phyloP scores from a whole-genome alignment of 1,140 invertebrate genomes.

The Magallana angulata region DNA sequence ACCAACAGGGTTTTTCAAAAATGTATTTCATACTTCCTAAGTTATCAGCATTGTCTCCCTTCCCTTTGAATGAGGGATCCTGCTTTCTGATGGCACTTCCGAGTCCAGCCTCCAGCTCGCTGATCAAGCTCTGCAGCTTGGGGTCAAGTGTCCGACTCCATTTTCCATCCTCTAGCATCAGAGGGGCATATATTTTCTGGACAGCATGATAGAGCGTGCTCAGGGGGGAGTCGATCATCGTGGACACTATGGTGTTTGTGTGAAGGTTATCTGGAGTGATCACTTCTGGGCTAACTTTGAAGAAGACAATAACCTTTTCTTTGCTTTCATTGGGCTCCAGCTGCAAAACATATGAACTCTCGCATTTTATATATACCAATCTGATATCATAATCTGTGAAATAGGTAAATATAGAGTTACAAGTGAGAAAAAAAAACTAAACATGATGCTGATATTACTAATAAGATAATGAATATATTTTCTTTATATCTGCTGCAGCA shows the following conservation, averaged over 20 bases:
- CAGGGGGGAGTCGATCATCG: constrained; percentile 83
- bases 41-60: constrained; percentile 70
- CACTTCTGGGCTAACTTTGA: constrained; percentile 81
- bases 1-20: no score
- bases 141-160: constrained; percentile 81
- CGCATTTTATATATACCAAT: background rate
- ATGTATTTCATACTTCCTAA: constrained; percentile 72
- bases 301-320: constrained; percentile 81
- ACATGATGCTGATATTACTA: no score
- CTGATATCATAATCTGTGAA: no score
- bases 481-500: background rate
- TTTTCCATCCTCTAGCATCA: constrained; percentile 81
- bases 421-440: no score
- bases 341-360: constrained; percentile 62
- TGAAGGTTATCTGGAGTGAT: constrained; percentile 82
- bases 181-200: constrained; percentile 80
- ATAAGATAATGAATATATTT: background rate
- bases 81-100: constrained; percentile 78
- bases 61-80: constrained; percentile 69
- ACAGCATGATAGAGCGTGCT: constrained; percentile 82
- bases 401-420: no score
- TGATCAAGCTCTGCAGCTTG: constrained; percentile 81
- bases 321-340: constrained; percentile 75
- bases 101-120: constrained; percentile 81
- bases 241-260: constrained; percentile 81